phyloP scores from a whole-genome alignment of 2,888 invertebrate species.

The Myopa testacea region DNA sequence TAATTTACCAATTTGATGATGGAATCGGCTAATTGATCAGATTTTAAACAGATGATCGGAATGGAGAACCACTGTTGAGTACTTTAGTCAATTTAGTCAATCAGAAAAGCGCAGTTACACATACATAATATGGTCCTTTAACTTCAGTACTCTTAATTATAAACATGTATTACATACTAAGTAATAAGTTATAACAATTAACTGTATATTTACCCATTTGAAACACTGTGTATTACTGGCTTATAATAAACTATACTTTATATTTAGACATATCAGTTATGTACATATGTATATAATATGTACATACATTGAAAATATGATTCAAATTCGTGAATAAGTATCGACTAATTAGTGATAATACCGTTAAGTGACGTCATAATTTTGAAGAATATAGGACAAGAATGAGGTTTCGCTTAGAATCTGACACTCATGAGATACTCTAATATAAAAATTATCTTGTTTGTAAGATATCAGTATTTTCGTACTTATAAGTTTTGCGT shows the following conservation, averaged over 20 bases:
- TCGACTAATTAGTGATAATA: not conserved
- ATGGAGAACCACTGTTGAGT: no score
- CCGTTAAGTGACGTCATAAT: not conserved
- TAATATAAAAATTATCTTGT: no score
- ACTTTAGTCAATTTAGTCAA: no score
- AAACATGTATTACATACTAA: conserved; percentile 19
- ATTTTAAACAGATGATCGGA: no score
- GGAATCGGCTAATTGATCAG: no score
- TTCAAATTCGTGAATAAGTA: not conserved
- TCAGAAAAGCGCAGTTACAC: no score
- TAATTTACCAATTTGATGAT: no score
- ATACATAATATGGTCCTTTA: no score
- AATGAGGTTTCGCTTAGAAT: no score
- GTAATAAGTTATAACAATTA: conserved; percentile 30
- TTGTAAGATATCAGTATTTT: no score
- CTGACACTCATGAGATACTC: no score
- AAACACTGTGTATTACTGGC: conserved; percentile 40
- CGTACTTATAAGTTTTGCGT: no score
- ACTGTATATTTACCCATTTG: conserved; percentile 33
- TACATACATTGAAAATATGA: not conserved
- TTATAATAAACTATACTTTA: not conserved
- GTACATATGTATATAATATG: not conserved
- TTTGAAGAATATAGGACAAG: not conserved
- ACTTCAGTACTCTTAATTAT: conserved; percentile 3
- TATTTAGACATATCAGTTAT: not conserved